Percentiles rank a stretch among this genome's conserved stretches.
phyloP scores from a whole-genome alignment of 2,888 invertebrate genomes.

The Eupithecia insigniata region DNA sequence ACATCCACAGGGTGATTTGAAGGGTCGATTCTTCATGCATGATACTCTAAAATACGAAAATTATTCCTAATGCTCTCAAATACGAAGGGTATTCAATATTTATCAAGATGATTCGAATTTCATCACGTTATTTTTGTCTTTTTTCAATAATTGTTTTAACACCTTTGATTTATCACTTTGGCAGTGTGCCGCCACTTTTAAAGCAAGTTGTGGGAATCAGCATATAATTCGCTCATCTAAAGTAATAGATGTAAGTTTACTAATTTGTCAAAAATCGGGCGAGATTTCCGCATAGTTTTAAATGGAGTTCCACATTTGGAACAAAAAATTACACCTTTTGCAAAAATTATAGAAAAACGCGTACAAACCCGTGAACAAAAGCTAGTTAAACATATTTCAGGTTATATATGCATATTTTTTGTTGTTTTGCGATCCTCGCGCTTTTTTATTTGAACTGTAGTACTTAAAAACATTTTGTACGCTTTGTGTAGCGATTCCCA shows the following conservation, averaged over 20 bases:
- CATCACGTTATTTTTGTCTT: background rate
- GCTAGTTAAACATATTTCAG: background rate
- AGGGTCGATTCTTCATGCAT: background rate
- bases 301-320: background rate
- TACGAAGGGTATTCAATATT: background rate
- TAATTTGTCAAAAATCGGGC: too few species aligned
- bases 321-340: background rate
- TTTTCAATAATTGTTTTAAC: background rate
- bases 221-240: background rate
- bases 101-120: background rate
- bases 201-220: background rate
- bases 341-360: too few species aligned
- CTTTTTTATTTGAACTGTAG: background rate
- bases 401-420: background rate
- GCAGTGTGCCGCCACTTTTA: background rate
- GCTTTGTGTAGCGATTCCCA: constrained; percentile 23
- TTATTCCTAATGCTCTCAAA: background rate
- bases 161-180: background rate
- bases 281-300: background rate
- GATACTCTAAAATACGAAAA: background rate
- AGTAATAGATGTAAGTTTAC: background rate
- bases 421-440: background rate
- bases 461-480: constrained; percentile 13
- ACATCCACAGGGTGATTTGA: background rate
- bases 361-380: too few species aligned